Conservation (phyloP, 2,888 invertebrate genomes). For the Ennomos fuscantarius region DNA sequence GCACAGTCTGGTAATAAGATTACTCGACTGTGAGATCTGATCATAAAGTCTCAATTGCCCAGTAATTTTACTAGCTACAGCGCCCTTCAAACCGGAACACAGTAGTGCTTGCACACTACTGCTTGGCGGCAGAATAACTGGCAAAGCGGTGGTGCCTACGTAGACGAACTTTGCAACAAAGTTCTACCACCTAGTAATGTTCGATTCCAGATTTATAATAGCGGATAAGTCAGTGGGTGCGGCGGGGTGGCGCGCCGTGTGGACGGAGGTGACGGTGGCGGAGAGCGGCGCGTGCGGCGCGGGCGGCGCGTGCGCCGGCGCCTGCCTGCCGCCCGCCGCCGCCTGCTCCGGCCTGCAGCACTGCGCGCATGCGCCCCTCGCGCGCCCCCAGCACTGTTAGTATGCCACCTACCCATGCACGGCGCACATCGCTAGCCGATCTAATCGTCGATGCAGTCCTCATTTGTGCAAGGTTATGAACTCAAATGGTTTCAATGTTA, state of each 20-base stretch:
- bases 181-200: too few relatives aligned
- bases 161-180: too few relatives aligned
- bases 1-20: too few relatives aligned
- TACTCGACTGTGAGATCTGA: too few relatives aligned
- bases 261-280: slow-evolving; percentile 94
- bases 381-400: slow-evolving; percentile 89
- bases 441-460: slow-evolving; percentile 4
- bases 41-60: too few relatives aligned
- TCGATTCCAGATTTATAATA: slow-evolving; percentile 92
- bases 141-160: too few relatives aligned
- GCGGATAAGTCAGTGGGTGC: slow-evolving; percentile 98
- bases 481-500: too few relatives aligned
- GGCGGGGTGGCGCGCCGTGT: slow-evolving; percentile 96
- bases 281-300: slow-evolving; percentile 50
- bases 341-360: slow-evolving; percentile 82
- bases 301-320: slow-evolving; percentile 59
- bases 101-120: too few relatives aligned
- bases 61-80: too few relatives aligned
- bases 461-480: background rate
- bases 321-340: slow-evolving; percentile 72
- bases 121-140: too few relatives aligned
- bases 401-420: slow-evolving; percentile 60
- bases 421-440: background rate
- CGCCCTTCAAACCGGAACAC: too few relatives aligned
- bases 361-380: slow-evolving; percentile 90